These are phyloP conservation scores for Colaptes auratus DNA, from an alignment of 2,113 vertebrate genomes.

Conservation along the genomic window DNA sequence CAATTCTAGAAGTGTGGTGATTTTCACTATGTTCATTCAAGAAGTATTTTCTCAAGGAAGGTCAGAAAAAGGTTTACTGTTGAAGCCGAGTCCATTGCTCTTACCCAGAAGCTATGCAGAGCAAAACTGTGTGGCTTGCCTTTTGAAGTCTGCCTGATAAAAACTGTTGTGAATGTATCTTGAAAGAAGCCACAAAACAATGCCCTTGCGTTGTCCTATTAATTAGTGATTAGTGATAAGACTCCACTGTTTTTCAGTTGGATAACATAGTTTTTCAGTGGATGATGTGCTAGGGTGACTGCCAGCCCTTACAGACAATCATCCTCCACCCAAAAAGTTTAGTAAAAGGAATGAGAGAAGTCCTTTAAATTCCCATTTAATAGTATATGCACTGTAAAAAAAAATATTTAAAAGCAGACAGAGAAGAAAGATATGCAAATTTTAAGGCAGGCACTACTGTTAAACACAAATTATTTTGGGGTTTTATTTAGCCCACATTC, in stretches of 20 bases:
- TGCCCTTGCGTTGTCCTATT: slow-evolving; percentile 58
- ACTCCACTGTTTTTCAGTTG: slow-evolving; percentile 46
- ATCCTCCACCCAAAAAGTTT: neutral
- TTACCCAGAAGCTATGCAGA: neutral
- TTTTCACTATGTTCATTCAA: neutral
- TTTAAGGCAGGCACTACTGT: neutral
- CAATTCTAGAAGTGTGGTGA: neutral
- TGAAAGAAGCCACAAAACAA: slow-evolving; percentile 64
- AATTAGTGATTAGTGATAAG: slow-evolving; percentile 62
- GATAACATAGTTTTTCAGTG: slow-evolving; percentile 38
- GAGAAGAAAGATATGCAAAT: neutral
- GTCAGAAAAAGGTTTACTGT: slow-evolving; percentile 12
- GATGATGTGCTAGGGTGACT: slow-evolving; percentile 4
- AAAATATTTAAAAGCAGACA: neutral
- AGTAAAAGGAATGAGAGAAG: neutral
- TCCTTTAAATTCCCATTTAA: neutral
- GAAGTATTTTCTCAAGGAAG: neutral
- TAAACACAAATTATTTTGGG: neutral
- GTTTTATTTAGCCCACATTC: neutral
- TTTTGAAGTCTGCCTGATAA: slow-evolving; percentile 60
- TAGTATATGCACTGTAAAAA: neutral
- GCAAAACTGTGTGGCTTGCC: neutral
- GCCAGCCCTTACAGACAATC: slow-evolving; percentile 37
- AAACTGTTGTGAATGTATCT: slow-evolving; percentile 30
- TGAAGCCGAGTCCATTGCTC: neutral